phyloP scores from a whole-genome alignment of 2,113 vertebrate genomes.

The Paedocypris sp. region DNA sequence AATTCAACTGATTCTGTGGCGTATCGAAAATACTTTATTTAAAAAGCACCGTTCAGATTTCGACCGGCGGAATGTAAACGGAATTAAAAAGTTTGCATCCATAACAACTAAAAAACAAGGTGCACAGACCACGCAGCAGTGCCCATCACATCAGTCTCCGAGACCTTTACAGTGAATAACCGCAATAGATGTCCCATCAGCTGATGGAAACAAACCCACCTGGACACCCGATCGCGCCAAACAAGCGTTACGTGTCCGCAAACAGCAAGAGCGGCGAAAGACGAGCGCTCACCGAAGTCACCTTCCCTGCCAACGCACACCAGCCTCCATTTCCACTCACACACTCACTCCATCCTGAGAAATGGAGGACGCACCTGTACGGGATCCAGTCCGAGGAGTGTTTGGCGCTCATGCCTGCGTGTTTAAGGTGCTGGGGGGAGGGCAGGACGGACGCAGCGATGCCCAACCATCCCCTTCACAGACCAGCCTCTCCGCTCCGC shows the following conservation, averaged over 20 bases:
- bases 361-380: conserved; percentile 74
- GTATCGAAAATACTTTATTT: too few relatives aligned
- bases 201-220: not conserved
- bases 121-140: not conserved
- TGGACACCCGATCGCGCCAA: not conserved
- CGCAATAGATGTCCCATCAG: not conserved
- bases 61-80: too few relatives aligned
- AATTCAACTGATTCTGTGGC: too few relatives aligned
- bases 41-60: too few relatives aligned
- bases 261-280: not conserved
- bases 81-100: too few relatives aligned
- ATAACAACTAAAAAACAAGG: not conserved
- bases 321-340: not conserved
- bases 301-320: conserved; percentile 14
- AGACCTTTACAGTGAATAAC: not conserved
- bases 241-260: not conserved
- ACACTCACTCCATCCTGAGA: conserved; percentile 15
- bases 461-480: conserved; percentile 59
- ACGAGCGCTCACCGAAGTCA: not conserved
- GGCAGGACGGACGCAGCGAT: conserved; percentile 48
- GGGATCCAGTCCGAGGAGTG: conserved; percentile 93
- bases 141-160: not conserved
- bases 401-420: conserved; percentile 84
- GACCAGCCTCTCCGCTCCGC: conserved; percentile 27
- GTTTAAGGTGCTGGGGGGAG: conserved; percentile 39